Evolutionary conservation across 2,888 invertebrate species (phyloP).

Genomic region (Agrochola lota): DNA sequence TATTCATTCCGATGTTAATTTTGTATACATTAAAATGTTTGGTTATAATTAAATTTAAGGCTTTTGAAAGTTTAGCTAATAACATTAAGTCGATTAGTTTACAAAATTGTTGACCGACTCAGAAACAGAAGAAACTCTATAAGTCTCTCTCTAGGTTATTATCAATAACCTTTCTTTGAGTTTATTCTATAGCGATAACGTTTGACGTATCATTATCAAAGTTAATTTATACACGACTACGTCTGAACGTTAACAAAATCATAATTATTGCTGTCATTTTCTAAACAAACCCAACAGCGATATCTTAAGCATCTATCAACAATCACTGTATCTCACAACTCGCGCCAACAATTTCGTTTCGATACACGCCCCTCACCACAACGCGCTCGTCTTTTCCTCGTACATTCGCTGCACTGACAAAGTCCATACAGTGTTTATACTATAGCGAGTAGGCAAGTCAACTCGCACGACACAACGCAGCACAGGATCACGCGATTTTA

Average conservation of each 20-base stretch:
- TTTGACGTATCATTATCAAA: background rate
- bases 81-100: too few relatives aligned
- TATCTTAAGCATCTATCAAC: too few relatives aligned
- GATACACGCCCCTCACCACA: conserved; percentile 68
- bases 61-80: background rate
- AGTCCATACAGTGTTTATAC: conserved; percentile 70
- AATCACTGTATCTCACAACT: conserved; percentile 21
- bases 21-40: background rate
- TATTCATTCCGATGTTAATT: background rate
- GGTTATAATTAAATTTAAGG: background rate
- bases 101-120: background rate
- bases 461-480: too few relatives aligned
- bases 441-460: too few relatives aligned
- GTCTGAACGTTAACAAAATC: too few relatives aligned
- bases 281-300: too few relatives aligned
- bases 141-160: too few relatives aligned
- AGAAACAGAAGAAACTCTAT: too few relatives aligned
- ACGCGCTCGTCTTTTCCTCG: conserved; percentile 75
- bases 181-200: background rate
- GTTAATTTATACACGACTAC: background rate
- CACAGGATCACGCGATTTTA: too few relatives aligned
- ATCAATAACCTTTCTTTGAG: background rate
- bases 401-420: conserved; percentile 75
- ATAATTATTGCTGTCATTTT: background rate
- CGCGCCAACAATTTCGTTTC: conserved; percentile 26